Conservation (phyloP, 2,113 vertebrate genomes). For the Eupsittula cactorum region DNA sequence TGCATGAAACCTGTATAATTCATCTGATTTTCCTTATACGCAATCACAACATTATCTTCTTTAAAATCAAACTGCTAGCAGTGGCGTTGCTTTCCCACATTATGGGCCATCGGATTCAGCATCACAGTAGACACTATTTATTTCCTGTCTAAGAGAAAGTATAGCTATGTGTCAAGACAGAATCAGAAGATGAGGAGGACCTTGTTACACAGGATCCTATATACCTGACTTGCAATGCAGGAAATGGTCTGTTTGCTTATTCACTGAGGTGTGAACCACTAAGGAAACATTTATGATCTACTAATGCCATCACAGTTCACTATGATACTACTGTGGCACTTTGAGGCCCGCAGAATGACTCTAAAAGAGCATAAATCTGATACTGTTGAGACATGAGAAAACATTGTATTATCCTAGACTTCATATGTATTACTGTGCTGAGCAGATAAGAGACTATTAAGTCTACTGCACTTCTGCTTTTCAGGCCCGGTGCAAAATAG, state of each 20-base stretch:
- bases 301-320: not conserved
- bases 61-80: not conserved
- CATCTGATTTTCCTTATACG: not conserved
- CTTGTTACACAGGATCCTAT: not conserved
- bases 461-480: not conserved
- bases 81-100: not conserved
- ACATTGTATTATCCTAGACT: not conserved
- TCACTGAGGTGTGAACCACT: not conserved
- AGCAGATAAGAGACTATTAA: not conserved
- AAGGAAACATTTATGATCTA: not conserved
- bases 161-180: not conserved
- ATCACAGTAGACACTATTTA: not conserved
- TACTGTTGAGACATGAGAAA: not conserved
- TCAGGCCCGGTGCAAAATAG: not conserved
- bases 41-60: not conserved
- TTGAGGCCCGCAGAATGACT: not conserved
- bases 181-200: not conserved
- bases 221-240: not conserved
- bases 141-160: not conserved
- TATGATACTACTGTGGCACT: not conserved
- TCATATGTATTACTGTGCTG: not conserved
- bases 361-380: not conserved
- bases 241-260: not conserved
- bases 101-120: not conserved
- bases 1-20: not conserved